phyloP scores from a whole-genome alignment of 2,113 vertebrate genomes.

The Smithornis capensis region DNA sequence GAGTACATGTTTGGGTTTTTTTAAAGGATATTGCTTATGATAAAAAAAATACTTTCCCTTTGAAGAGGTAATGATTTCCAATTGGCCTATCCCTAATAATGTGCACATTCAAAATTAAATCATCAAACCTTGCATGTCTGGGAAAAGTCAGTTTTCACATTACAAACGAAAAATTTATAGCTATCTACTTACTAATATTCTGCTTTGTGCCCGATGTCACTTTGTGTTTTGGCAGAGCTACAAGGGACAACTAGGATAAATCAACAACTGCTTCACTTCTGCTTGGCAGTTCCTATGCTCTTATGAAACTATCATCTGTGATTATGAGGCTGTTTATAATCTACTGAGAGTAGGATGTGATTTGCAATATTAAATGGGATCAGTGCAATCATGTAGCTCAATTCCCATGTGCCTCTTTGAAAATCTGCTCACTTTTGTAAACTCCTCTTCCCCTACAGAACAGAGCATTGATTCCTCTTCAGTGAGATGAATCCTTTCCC shows the following conservation, averaged over 20 bases:
- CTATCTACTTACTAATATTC: not conserved
- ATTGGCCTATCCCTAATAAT: not conserved
- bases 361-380: slow-evolving; percentile 50
- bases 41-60: not conserved
- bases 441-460: slow-evolving; percentile 6
- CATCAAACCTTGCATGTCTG: not conserved
- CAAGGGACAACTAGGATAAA: not conserved
- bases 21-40: not conserved
- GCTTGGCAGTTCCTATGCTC: not conserved
- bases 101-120: not conserved
- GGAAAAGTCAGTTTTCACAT: not conserved
- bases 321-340: slow-evolving; percentile 44
- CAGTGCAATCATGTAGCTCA: not conserved
- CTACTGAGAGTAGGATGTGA: slow-evolving; percentile 23
- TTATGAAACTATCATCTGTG: slow-evolving; percentile 39
- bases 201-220: not conserved
- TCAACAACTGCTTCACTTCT: not conserved
- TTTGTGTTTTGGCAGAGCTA: not conserved
- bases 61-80: not conserved
- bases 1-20: accelerated
- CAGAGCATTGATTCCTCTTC: slow-evolving; percentile 10
- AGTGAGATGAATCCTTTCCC: not conserved
- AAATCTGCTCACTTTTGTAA: slow-evolving; percentile 57
- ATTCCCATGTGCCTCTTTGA: slow-evolving; percentile 4
- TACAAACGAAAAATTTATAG: not conserved